Conservation (phyloP, 2,113 vertebrate species). For the Paracyprichromis sp. region DNA sequence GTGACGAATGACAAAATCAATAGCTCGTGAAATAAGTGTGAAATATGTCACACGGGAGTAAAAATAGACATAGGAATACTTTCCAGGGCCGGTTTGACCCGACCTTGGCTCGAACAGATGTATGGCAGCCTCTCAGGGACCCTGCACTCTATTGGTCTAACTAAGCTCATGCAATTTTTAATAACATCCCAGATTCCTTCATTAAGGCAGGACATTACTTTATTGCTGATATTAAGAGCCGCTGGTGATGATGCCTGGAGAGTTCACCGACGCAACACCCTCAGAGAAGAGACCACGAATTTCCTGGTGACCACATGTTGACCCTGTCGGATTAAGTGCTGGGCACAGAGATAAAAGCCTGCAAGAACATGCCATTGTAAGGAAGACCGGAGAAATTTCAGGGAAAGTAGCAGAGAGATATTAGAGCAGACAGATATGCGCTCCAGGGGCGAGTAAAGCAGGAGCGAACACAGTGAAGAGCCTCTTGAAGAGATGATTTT, state of each 20-base stretch:
- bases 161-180: not conserved
- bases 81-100: slow-evolving; percentile 17
- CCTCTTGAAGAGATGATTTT: not conserved
- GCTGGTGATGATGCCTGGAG: not conserved
- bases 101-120: slow-evolving; percentile 34
- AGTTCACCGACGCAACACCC: not conserved
- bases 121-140: not conserved
- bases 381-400: not conserved
- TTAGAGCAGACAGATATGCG: slow-evolving; percentile 14
- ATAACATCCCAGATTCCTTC: not conserved
- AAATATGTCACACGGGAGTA: not conserved
- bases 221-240: not conserved
- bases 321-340: slow-evolving; percentile 4
- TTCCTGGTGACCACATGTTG: not conserved
- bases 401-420: not conserved
- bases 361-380: not conserved
- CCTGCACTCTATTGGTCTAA: not conserved
- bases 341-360: not conserved
- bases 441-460: not conserved
- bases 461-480: not conserved
- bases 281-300: not conserved
- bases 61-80: slow-evolving; percentile 32
- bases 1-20: slow-evolving; percentile 7
- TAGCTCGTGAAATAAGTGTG: not conserved
- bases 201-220: not conserved